Conservation (phyloP, 2,888 invertebrate species). For the Schizaphis graminum region DNA sequence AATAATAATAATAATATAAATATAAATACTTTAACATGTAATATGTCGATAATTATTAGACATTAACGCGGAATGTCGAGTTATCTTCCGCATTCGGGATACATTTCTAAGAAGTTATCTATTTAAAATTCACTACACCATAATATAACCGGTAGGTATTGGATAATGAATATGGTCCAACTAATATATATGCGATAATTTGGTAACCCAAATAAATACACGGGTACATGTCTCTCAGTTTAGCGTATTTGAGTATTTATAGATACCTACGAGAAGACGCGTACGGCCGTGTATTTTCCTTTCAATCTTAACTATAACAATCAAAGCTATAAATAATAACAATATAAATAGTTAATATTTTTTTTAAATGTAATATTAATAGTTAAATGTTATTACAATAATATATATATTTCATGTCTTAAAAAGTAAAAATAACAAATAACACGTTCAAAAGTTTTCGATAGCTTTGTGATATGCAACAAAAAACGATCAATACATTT, state of each 20-base stretch:
- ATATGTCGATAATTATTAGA: not conserved
- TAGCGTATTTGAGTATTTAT: not conserved
- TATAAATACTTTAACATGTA: conserved; percentile 2
- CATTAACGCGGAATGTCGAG: conserved; percentile 18
- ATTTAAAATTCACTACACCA: not conserved
- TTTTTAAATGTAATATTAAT: not conserved
- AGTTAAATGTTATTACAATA: not conserved
- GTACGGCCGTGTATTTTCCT: not conserved
- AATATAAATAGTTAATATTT: conserved; percentile 25
- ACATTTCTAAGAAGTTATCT: conserved; percentile 1
- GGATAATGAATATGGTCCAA: not conserved
- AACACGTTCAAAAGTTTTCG: not conserved
- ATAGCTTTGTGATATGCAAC: conserved; percentile 49
- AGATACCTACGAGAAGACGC: not conserved
- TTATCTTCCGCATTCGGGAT: not conserved
- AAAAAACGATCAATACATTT: conserved; percentile 40
- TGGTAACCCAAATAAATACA: not conserved
- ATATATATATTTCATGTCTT: conserved; percentile 3
- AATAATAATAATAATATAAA: not conserved
- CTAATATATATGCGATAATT: not conserved
- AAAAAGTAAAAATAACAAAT: conserved; percentile 11
- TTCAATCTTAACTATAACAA: conserved; percentile 20
- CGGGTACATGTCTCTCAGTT: not conserved
- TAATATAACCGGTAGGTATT: not conserved
- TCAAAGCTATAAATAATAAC: conserved; percentile 34